A percentile compares a stretch with the other conserved stretches of the same genome.
Conservation (phyloP, 1,140 invertebrate species). For the Trichonephila clavata region DNA sequence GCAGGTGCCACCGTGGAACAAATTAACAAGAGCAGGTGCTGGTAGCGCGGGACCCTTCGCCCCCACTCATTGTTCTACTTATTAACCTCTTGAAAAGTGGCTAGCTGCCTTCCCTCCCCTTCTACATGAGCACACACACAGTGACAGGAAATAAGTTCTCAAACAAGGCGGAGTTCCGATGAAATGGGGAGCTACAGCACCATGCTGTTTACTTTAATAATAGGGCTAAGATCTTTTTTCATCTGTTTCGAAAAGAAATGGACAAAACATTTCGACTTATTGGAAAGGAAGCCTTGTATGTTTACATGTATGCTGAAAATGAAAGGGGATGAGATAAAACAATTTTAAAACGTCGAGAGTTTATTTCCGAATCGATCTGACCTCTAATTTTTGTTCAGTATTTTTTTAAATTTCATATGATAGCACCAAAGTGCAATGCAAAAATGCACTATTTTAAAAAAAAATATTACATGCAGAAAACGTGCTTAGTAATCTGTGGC, state of each 20-base stretch:
- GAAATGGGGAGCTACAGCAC: constrained; percentile 2
- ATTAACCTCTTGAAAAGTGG: constrained; percentile 50
- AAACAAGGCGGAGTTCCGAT: constrained; percentile 20
- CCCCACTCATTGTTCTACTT: constrained; percentile 55
- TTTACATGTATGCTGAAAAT: neutral
- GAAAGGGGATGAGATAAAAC: neutral
- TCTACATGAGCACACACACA: neutral
- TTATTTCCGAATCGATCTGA: too few species aligned
- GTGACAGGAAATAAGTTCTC: constrained; percentile 36
- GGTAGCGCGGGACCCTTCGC: neutral
- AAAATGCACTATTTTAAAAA: too few species aligned
- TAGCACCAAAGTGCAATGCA: too few species aligned
- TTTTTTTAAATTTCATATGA: too few species aligned
- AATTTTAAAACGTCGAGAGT: too few species aligned
- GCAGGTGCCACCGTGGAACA: constrained; percentile 46
- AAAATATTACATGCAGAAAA: too few species aligned
- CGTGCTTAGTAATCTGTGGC: too few species aligned
- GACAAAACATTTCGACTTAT: neutral
- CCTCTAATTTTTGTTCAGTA: too few species aligned
- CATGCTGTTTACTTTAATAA: constrained; percentile 19
- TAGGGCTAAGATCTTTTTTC: neutral
- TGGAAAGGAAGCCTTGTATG: neutral
- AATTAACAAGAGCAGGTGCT: constrained; percentile 56
- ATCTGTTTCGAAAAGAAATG: neutral
- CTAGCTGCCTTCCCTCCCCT: neutral